Conservation (phyloP, 2,797 vertebrate species). For the Pseudomugil gertrudae region DNA sequence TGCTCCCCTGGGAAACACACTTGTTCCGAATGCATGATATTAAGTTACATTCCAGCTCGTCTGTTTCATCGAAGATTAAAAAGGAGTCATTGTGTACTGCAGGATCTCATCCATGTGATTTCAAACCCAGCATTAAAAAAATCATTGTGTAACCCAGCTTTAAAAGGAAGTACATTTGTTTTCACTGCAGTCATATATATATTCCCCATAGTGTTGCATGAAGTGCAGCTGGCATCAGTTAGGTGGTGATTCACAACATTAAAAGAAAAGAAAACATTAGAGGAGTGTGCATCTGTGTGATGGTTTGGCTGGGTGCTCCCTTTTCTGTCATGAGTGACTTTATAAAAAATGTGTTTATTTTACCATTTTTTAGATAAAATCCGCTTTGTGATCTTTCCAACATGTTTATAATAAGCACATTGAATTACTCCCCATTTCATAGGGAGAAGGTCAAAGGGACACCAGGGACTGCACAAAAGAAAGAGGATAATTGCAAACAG, state of each 20-base stretch:
- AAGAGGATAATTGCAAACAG: conserved; percentile 63
- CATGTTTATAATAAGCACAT: conserved; percentile 5
- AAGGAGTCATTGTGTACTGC: neutral
- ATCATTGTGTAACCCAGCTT: neutral
- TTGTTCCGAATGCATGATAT: neutral
- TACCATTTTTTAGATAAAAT: neutral
- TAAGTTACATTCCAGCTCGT: neutral
- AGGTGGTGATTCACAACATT: conserved; percentile 20
- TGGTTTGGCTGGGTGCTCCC: neutral
- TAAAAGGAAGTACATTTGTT: neutral
- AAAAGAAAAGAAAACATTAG: conserved; percentile 6
- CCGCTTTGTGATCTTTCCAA: neutral
- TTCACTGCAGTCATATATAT: neutral
- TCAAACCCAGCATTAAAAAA: neutral
- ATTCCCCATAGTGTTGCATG: neutral
- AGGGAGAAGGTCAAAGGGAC: conserved; percentile 15
- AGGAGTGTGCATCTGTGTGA: neutral
- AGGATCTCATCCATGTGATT: neutral
- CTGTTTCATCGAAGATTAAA: neutral
- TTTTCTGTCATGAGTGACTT: conserved; percentile 1
- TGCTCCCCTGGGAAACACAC: neutral
- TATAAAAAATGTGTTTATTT: neutral
- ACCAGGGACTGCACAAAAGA: conserved; percentile 21
- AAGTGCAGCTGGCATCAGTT: conserved; percentile 3
- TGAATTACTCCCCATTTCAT: neutral